Evolutionary conservation across 37 sponge, comb jelly and placozoan genomes (phyloP).

Genomic region (Spongilla lacustris): DNA sequence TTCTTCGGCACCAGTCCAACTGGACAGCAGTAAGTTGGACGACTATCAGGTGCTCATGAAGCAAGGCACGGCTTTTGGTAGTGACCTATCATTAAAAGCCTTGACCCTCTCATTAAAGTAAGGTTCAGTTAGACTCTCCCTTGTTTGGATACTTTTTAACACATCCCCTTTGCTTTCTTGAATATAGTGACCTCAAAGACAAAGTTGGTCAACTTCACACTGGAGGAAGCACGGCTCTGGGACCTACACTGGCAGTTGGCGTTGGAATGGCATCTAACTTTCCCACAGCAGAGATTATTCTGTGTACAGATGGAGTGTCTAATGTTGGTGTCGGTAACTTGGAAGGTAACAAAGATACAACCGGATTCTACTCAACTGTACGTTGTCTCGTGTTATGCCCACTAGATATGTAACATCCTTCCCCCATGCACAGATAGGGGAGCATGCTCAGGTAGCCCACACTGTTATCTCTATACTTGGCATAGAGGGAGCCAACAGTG

Average conservation of each 20-base stretch:
- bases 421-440: conserved; percentile 72
- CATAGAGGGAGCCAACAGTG: conserved; percentile 87
- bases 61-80: conserved; percentile 65
- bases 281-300: conserved; percentile 83
- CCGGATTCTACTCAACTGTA: conserved; percentile 79
- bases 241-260: conserved; percentile 83
- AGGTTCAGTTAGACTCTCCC: no score
- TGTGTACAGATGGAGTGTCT: conserved; percentile 92
- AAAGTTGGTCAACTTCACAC: conserved; percentile 52
- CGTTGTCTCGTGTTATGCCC: background rate
- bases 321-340: conserved; percentile 87
- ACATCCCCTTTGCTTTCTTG: background rate
- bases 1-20: background rate
- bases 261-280: conserved; percentile 78
- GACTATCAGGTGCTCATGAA: conserved; percentile 72
- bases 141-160: no score
- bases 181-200: conserved; percentile 58
- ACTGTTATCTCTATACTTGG: conserved; percentile 85
- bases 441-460: conserved; percentile 75
- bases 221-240: conserved; percentile 88
- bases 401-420: no score
- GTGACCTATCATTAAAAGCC: conserved; percentile 48
- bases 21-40: conserved; percentile 56
- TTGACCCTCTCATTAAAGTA: no score
- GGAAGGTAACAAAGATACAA: conserved; percentile 9